Base-by-base conservation (phyloP, 2,888 invertebrate species). In the Lissocephala sabroskyi region DNA sequence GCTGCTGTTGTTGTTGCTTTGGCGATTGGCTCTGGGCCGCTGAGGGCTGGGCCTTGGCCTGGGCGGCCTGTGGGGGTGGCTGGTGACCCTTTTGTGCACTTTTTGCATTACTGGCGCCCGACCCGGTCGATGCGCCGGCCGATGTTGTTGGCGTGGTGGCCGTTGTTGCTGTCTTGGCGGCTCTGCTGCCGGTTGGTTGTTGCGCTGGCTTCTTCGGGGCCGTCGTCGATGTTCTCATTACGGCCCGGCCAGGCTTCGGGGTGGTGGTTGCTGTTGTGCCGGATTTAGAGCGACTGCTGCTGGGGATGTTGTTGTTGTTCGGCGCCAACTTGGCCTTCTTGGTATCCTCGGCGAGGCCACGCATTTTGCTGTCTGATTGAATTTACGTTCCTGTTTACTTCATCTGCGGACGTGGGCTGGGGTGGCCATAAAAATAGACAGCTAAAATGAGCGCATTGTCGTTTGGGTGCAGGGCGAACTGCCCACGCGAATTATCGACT, bases 291-390 rank as follows among this genome's bases (percentile, higher is more conserved):
- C 30, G 35, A 48, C 40, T 47, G 29, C 39, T 52, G 16, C 43
- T 59, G 43, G 43, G 65, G 19, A 48, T 67, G 35, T 66, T 80
- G 51, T 68, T 77, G 45, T 68, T 73, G 49, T 64, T 59, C 49
- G 71, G 59, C 37, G 74, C 67, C 41, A 77, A 49, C 51, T 80
- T 82, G 46, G 78, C 62, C 59, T 81, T 81, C 54, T 79, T 83
- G 17, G 81, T 64, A 59, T 82, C 82, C 60, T 82, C 82, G 56
- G 68, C 78, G 63, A 83, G 62, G 55, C 81, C 79, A 76, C 82
- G 82, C 82, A 83, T 83, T 65, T 76, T 80, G 41, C 33, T 36
- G n/a, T n/a, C n/a, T n/a, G n/a, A n/a, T n/a, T n/a, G 1, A 29
- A 16, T 35, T 19, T 17, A 7, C 11, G 13, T 41, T 41, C 18